Evolutionary conservation across 2,797 vertebrate species (phyloP), one percentile per base, ranked within the genome.

Genomic region (Ciconia nigra): DNA sequence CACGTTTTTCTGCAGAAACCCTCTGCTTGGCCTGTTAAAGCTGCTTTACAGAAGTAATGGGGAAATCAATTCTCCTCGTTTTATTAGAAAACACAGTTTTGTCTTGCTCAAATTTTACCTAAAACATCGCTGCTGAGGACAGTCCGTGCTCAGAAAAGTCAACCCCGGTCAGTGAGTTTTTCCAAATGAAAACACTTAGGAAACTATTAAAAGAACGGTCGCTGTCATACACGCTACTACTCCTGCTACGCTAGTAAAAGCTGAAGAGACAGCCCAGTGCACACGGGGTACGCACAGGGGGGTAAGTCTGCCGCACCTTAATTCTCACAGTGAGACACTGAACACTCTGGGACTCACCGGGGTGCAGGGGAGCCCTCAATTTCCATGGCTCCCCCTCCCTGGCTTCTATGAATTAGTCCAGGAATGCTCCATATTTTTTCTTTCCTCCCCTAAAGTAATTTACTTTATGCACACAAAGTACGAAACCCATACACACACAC

Each of bases 281-380:
- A 8, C 25, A 0, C 1, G 2, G 1, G 21, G 62, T 1, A 9
- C 3, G 4, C 49, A 2, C 54, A 15, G 7, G 25, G 44, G 42
- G 5, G 14, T 8, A 25, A 25, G 24, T 4, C 73, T 25, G 59
- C 49, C 24, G 47, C 39, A 12, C 44, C 67, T 14, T 12, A 13
- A 15, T 6, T 35, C 18, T 7, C 35, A 3, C 1, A 31, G 31
- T 3, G 51, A 7, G 31, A 28, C 61, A 41, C 11, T 0, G 37
- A 24, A 5, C 63, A 2, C 39, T 4, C 19, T 12, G 46, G 44
- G 12, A 2, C 55, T 17, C 52, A 1, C 41, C 9, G 35, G 21
- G 54, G 39, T 5, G 35, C 58, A 67, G 83, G 51, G 49, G 11
- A 37, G 44, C 4, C 28, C 44, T 25, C 7, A 1, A 6, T 44